Conservation (phyloP, 2,888 invertebrate genomes). For the Oegoconia quadripuncta region DNA sequence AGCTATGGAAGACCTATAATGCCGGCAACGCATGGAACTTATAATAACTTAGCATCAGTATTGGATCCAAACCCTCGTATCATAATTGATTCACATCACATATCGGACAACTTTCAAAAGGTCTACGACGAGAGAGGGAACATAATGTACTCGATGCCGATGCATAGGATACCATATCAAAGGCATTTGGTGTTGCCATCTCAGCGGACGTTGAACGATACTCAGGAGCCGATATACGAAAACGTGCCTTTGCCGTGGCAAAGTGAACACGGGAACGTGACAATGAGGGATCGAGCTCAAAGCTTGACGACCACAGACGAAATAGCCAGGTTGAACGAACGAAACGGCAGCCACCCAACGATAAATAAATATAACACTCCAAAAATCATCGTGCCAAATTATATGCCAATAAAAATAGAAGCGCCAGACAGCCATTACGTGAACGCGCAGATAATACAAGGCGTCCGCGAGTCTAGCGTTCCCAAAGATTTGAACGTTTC, state of each 20-base stretch:
- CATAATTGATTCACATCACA: constrained; percentile 78
- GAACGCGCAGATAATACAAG: constrained; percentile 69
- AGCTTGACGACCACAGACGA: constrained; percentile 87
- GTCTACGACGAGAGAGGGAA: constrained; percentile 82
- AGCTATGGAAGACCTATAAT: constrained; percentile 55
- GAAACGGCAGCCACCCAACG: constrained; percentile 58
- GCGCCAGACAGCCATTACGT: constrained; percentile 59
- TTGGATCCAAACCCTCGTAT: constrained; percentile 72
- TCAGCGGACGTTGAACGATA: constrained; percentile 50
- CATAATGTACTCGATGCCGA: constrained; percentile 82
- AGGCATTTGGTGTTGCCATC: constrained; percentile 73
- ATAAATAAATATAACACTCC: constrained; percentile 46
- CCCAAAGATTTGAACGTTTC: constrained; percentile 52
- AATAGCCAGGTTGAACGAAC: constrained; percentile 64
- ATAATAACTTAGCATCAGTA: constrained; percentile 84
- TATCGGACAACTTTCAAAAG: constrained; percentile 80
- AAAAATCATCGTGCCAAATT: constrained; percentile 31
- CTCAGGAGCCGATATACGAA: constrained; percentile 88
- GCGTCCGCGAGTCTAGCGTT: constrained; percentile 58
- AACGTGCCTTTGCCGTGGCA: constrained; percentile 87
- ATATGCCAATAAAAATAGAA: constrained; percentile 37
- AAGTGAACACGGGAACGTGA: constrained; percentile 41
- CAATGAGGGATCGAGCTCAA: constrained; percentile 77
- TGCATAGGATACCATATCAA: constrained; percentile 62
- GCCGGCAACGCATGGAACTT: constrained; percentile 83